Base-by-base conservation (phyloP, 1,140 invertebrate species). In the Leguminivora glycinivorella region DNA sequence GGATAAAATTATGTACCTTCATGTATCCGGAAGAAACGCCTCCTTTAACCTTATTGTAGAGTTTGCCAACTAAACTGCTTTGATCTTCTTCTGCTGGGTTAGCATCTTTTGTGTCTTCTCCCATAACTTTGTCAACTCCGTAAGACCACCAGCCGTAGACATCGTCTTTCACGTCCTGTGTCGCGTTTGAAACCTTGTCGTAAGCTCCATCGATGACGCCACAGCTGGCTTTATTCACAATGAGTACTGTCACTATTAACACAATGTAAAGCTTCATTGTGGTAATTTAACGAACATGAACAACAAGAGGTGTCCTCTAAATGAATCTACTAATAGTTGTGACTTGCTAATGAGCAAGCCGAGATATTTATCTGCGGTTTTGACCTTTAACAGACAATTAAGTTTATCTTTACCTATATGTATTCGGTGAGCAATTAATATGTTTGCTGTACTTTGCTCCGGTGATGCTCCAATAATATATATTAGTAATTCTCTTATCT, bases 131-230 rank as follows among this genome's bases (percentile, higher is more conserved):
- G 17, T 73, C 70, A 17, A 71, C 71, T 17, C 74, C 69, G 26
- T 71, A 66, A 10, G 69, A 38, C 34, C 70, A 56, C 31, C 70
- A 56, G 10, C 68, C 68, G 5, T 73, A 67, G 1, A 75, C 19
- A 22, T 75, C 72, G 10, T 70, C 67, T 52, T 67, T 73, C 12
- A 75, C n/a, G 25, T 43, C 71, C 26, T 67, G 58, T 5, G 74
- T 71, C 14, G 71, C 73, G 43, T 75, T 75, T 52, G 66, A 67
- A 6, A 73, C 56, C 34, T 52, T 69, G 26, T 60, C 74, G 29
- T 68, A 69, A 24, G 71, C 24, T 9, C 38, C 67, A 4, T 69
- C 71, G 5, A 75, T 34, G 4, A 73, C 9, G 4, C 74, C 74
- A 70, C 71, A 70, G n/a, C 69, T 58, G 43, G 26, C 38, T 38